phyloP scores from a whole-genome alignment of 2,888 invertebrate species.

The Drosophila ezoana region DNA sequence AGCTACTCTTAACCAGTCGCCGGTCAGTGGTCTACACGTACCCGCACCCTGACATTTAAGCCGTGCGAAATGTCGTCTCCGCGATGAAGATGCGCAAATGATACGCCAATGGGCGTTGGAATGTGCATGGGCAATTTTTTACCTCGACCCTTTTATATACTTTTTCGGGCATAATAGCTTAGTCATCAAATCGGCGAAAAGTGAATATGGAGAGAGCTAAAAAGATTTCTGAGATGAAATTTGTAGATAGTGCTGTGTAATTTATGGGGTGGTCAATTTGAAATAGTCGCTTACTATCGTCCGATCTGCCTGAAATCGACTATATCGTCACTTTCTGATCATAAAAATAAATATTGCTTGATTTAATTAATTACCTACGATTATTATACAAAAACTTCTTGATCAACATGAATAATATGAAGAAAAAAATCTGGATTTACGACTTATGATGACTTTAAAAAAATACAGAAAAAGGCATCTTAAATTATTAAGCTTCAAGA shows the following conservation, averaged over 20 bases:
- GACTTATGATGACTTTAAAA: no score
- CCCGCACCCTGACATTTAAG: conserved; percentile 54
- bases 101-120: conserved; percentile 67
- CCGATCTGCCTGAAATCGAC: conserved; percentile 5
- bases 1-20: conserved; percentile 42
- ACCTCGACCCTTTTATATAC: not conserved
- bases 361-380: not conserved
- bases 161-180: conserved; percentile 17
- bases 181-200: conserved; percentile 6
- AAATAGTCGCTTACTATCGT: not conserved
- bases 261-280: no score
- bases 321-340: no score
- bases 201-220: not conserved
- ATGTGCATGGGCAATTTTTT: conserved; percentile 31
- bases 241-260: not conserved
- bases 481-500: no score
- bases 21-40: conserved; percentile 26
- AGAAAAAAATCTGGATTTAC: no score
- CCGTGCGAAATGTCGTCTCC: conserved; percentile 51
- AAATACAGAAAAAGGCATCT: no score
- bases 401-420: no score
- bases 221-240: not conserved
- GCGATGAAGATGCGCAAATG: conserved; percentile 68
- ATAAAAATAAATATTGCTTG: not conserved
- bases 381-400: no score